Evolutionary conservation across 1,140 invertebrate genomes (phyloP), one percentile per base, ranked within the genome.

Genomic region (Drosophila kanapiae): DNA sequence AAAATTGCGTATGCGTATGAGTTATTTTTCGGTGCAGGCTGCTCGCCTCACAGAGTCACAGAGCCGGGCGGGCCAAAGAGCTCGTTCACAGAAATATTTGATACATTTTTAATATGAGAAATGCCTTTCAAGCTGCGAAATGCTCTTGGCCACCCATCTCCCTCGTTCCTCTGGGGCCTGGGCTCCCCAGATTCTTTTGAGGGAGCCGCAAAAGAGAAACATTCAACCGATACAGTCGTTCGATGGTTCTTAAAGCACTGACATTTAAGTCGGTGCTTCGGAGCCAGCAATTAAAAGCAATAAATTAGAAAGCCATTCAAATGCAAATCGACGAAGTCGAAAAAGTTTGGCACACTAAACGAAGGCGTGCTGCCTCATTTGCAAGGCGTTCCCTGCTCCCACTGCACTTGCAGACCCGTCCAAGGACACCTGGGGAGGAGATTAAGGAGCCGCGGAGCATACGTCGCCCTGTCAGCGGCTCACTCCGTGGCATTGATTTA

Each of bases 101-200:
- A 87, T 87, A 87, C 72, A 83, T 87, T 87, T 87, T 87, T 87
- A 87, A 88, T 87, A 87, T 87, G 84, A 78, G 67, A 87, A 87
- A 87, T 87, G 84, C 84, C 84, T 87, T 87, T 87, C 79, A 88
- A 83, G 77, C 56, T 78, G 76, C 68, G 72, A 87, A 77, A 80
- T 83, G 62, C 76, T 83, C 70, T 79, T 47, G 40, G 43, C 51
- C 42, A 40, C 38, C 38, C 38, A 11, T 37, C 38, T n/a, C 31
- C 2, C 14, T 16, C 2, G 29, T 33, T 29, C 29, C 49, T n/a
- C 16, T 54, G 23, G 48, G 13, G 27, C 35, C 33, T 33, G 23
- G 9, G 53, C 16, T 56, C 54, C 48, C 49, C 54, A 69, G 80
- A 82, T 86, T 82, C 80, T 45, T 86, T 80, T 82, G 60, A 76